phyloP scores from a whole-genome alignment of 2,888 invertebrate species.

The Phyllotreta striolata region DNA sequence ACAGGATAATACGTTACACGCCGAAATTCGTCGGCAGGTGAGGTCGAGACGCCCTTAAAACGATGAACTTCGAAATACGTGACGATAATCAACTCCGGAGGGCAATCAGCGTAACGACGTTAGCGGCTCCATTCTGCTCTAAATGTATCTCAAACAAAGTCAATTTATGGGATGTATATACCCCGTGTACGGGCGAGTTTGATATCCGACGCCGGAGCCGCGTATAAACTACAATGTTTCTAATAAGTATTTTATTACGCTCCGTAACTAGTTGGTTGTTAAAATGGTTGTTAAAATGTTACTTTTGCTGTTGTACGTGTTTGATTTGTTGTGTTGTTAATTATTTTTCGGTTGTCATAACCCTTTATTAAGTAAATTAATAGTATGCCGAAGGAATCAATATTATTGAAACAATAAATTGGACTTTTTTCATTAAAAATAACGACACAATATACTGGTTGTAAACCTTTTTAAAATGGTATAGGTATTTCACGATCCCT shows the following conservation, averaged over 20 bases:
- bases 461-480: too few species aligned
- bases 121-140: conserved; percentile 23
- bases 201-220: background rate
- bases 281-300: background rate
- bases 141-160: conserved; percentile 18
- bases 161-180: background rate
- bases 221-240: conserved; percentile 12
- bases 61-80: conserved; percentile 16
- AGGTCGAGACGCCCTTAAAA: conserved; percentile 9
- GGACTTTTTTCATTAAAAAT: too few species aligned
- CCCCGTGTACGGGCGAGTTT: background rate
- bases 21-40: conserved; percentile 14
- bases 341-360: background rate
- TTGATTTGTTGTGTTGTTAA: too few species aligned
- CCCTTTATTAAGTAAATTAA: background rate
- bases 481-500: too few species aligned
- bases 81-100: conserved; percentile 21
- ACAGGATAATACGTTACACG: conserved; percentile 1
- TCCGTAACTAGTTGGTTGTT: conserved; percentile 1
- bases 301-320: too few species aligned
- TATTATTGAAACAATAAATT: too few species aligned
- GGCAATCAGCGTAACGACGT: conserved; percentile 25
- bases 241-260: background rate
- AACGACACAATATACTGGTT: too few species aligned
- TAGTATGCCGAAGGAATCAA: too few species aligned